A percentile compares a stretch with the other conserved stretches of the same genome.
Evolutionary conservation across 2,113 vertebrate species (phyloP).

Genomic region (Clarias batrachus): DNA sequence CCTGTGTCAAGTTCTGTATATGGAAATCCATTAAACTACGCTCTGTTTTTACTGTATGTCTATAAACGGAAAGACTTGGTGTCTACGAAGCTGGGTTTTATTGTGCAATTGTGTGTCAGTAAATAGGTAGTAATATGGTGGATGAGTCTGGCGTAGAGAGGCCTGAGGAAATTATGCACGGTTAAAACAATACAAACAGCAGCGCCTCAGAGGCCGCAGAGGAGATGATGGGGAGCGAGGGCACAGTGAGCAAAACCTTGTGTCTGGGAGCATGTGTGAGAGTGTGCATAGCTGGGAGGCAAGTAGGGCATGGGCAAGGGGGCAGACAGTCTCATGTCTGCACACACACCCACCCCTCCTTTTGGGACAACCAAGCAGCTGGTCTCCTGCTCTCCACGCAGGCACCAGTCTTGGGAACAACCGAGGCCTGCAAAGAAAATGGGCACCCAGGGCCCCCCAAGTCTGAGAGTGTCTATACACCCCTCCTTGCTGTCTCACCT

Average conservation of each 20-base stretch:
- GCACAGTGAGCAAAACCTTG: conserved; percentile 41
- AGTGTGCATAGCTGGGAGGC: conserved; percentile 50
- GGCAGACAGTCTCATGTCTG: conserved; percentile 69
- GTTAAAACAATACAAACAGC: conserved; percentile 75
- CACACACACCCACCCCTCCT: conserved; percentile 62
- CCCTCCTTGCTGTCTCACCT: conserved; percentile 58
- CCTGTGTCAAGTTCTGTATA: not conserved
- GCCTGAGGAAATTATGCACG: conserved; percentile 77
- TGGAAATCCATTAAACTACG: not conserved
- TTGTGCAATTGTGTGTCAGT: conserved; percentile 60
- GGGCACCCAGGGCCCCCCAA: conserved; percentile 70
- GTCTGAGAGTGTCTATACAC: conserved; percentile 67
- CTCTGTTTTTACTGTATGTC: not conserved
- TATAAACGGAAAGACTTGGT: not conserved
- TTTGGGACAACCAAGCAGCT: conserved; percentile 66
- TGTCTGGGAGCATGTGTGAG: conserved; percentile 56
- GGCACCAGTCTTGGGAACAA: conserved; percentile 75
- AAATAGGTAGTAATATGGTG: conserved; percentile 75
- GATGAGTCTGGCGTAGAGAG: conserved; percentile 46
- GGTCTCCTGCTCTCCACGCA: conserved; percentile 68
- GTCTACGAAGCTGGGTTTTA: not conserved
- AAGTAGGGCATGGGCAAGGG: conserved; percentile 62
- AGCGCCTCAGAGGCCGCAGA: conserved; percentile 70
- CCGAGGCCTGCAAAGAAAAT: conserved; percentile 66
- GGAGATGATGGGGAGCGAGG: conserved; percentile 67